Conservation (phyloP, 2,797 vertebrate species). For the Octomys mimax region DNA sequence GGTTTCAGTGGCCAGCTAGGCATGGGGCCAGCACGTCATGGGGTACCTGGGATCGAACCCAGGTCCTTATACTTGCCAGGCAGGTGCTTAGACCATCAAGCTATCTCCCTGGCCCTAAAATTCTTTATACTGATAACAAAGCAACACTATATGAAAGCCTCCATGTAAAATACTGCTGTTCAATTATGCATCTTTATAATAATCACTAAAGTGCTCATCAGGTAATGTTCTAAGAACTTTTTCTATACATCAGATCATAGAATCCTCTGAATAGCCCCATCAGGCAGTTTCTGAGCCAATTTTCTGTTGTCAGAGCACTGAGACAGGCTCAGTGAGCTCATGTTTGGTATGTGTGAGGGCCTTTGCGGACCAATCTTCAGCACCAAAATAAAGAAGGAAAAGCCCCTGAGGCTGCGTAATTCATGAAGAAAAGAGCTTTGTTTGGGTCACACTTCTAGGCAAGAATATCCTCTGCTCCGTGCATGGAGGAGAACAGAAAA, state of each 20-base stretch:
- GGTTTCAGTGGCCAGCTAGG: too few relatives aligned
- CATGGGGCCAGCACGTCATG: too few relatives aligned
- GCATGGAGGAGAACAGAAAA: not conserved
- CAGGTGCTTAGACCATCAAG: too few relatives aligned
- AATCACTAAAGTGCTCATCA: not conserved
- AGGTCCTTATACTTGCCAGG: too few relatives aligned
- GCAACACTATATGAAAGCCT: not conserved
- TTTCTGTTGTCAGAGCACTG: not conserved
- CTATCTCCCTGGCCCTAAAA: too few relatives aligned
- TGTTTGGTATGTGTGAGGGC: not conserved
- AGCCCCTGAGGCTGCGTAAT: not conserved
- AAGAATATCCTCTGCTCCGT: not conserved
- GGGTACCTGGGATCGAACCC: too few relatives aligned
- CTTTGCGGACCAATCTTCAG: not conserved
- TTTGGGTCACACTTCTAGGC: not conserved
- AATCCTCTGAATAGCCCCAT: not conserved
- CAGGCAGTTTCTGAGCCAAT: not conserved
- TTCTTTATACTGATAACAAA: not conserved
- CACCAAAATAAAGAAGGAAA: not conserved
- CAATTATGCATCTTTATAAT: not conserved
- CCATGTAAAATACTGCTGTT: conserved; percentile 10
- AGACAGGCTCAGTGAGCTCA: not conserved
- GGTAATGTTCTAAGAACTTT: conserved; percentile 28
- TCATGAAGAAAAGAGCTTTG: not conserved
- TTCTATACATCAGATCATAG: not conserved